A percentile compares a stretch with the other conserved stretches of the same genome.
Conservation (phyloP, 2,113 vertebrate species). For the Nibea coibor region DNA sequence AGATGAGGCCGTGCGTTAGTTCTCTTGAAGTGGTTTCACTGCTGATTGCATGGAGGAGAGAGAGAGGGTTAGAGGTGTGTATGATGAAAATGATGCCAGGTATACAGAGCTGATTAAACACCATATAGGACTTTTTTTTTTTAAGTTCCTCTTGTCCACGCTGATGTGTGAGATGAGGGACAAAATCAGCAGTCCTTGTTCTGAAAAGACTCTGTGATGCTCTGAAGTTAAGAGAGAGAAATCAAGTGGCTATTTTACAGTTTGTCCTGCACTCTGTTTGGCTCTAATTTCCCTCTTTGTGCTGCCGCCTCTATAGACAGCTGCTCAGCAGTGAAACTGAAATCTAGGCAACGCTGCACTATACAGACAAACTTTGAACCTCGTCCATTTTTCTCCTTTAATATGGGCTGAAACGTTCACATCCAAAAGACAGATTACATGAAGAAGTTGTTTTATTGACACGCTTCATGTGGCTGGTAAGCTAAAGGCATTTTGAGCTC, state of each 20-base stretch:
- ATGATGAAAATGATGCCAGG: background rate
- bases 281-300: background rate
- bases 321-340: background rate
- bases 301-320: background rate
- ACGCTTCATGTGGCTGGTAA: no score
- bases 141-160: background rate
- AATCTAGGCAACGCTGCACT: background rate
- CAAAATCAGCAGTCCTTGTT: background rate
- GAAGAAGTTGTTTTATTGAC: no score
- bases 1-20: slow-evolving; percentile 4
- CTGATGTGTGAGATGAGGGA: background rate
- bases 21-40: background rate
- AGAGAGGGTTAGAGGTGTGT: background rate
- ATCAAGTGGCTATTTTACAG: background rate
- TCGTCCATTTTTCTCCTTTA: background rate
- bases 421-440: background rate
- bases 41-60: slow-evolving; percentile 10
- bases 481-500: no score
- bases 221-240: background rate
- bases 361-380: background rate
- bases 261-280: background rate
- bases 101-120: background rate
- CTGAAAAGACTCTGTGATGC: background rate
- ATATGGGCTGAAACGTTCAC: background rate
- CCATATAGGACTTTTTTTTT: background rate